Evolutionary conservation across 2,113 vertebrate genomes (phyloP).

Genomic region (Chaetodon trifascialis): DNA sequence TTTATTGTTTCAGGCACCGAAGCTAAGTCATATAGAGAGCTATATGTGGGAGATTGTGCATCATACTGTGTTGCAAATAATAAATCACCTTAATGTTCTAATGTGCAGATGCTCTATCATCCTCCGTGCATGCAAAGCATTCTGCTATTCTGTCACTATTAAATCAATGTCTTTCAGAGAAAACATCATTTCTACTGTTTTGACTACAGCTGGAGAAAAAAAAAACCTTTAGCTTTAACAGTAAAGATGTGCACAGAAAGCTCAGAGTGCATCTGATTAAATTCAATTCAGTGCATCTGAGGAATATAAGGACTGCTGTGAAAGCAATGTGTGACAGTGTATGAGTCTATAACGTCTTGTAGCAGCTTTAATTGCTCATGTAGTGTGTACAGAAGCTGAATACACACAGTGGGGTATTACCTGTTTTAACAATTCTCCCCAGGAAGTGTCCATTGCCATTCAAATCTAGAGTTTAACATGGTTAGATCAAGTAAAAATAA

Average conservation of each 20-base stretch:
- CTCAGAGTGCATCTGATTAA: not conserved
- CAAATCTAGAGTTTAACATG: not conserved
- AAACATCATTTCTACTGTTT: not conserved
- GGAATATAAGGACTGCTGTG: slow-evolving; percentile 15
- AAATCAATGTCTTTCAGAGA: slow-evolving; percentile 9
- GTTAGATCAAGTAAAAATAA: not conserved
- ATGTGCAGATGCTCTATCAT: slow-evolving; percentile 15
- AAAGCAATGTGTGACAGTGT: slow-evolving; percentile 15
- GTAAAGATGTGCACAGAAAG: too few relatives aligned
- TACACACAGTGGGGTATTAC: not conserved
- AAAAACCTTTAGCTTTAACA: too few relatives aligned
- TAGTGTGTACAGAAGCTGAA: not conserved
- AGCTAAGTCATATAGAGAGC: slow-evolving; percentile 10
- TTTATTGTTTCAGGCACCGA: slow-evolving; percentile 52
- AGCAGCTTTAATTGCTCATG: slow-evolving; percentile 24
- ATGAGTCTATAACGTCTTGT: not conserved
- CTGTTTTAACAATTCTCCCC: not conserved
- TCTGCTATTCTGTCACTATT: not conserved
- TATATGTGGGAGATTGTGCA: slow-evolving; percentile 16
- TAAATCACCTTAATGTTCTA: slow-evolving; percentile 21
- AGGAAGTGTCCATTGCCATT: not conserved
- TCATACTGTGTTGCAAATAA: slow-evolving; percentile 19
- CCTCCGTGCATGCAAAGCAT: not conserved
- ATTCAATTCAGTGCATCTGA: not conserved
- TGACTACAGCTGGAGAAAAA: not conserved